Evolutionary conservation across 2,888 invertebrate species (phyloP), one percentile per base, ranked within the genome.

Genomic region (Resseliella maxima): DNA sequence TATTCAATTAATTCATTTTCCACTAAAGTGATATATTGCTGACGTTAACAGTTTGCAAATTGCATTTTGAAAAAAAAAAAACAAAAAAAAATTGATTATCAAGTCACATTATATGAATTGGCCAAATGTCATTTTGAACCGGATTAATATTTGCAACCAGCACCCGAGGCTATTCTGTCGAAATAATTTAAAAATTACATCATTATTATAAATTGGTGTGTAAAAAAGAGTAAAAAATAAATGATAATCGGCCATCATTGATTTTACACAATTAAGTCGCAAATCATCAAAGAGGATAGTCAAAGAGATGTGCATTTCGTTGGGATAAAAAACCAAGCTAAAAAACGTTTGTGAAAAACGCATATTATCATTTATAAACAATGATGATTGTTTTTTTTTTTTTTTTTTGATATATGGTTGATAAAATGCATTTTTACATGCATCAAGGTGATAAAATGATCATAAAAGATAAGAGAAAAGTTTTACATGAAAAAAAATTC

Each of bases 1-100:
- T 72, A 31, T 15, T 72, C 72, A 31, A 72, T 72, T 72, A 31
- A 15, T 15, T 0, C 31, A 72, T 24, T 24, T 72, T 72, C 15
- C 2, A 2, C 72, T 31, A 15, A 35, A 72, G 31, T 72, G 72
- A 72, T 72, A 59, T 59, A 31, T 72, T 72, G 72, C 3, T 31
- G 72, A 31, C 72, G 31, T 59, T 12, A 59, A 59, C 27, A 50
- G 21, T 72, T 72, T 72, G 12, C 72, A 72, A 72, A 72, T 10
- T 72, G 18, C 35, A 31, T 72, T 6, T 72, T n/a, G n/a, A n/a
- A n/a, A n/a, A n/a, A n/a, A n/a, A n/a, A n/a, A n/a, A n/a, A n/a
- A n/a, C n/a, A n/a, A n/a, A n/a, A n/a, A 35, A 72, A 50, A 12
- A 72, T 72, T 72, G 72, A 72, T 72, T 72, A 72, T 72, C 31